Evolutionary conservation across 2,113 vertebrate species (phyloP), one percentile per base, ranked within the genome.

Genomic region (Ailuropoda melanoleuca): DNA sequence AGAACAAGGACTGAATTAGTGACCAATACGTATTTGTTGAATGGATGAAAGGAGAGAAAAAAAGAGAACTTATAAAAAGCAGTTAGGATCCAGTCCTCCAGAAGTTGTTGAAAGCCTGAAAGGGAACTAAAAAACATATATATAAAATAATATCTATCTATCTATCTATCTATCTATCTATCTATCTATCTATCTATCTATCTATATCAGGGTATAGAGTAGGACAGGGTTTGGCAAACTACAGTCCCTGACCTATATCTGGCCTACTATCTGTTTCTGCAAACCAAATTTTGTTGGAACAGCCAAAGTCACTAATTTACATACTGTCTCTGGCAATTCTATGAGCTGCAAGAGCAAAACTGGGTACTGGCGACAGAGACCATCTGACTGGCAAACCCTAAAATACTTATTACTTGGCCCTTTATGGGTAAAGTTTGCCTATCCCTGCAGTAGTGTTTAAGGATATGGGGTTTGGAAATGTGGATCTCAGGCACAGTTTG

Each of bases 191-290:
- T 53, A 53, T 53, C 50, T 70, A 46, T 29, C 11, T 7, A 1
- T 9, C 19, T 2, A 46, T 82, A 53, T 43, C 62, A 37, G n/a
- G 21, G 18, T 31, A 11, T 1, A 91, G 37, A 75, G 3, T 64
- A 39, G 0, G 18, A 62, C 53, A 50, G 6, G 9, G 14, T 5
- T 31, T 18, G 26, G 34, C 10, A 58, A 81, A 31, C 53, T 17
- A 0, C 0, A 1, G 39, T 17, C n/a, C 55, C 26, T 0, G 0
- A 18, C 12, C 8, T 19, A 53, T 14, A 9, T 10, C 18, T 46
- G 50, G 26, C 14, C 13, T 43, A 34, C 8, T 3, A 14, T 11
- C 13, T n/a, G 1, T 26, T 37, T 66, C 17, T 83, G 55, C 60
- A 26, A 46, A 75, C 46, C 39, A 62, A 26, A n/a, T 80, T 95